These are phyloP conservation scores for Eupithecia exiguata DNA, from an alignment of 2,888 invertebrate genomes.

Conservation along the genomic window DNA sequence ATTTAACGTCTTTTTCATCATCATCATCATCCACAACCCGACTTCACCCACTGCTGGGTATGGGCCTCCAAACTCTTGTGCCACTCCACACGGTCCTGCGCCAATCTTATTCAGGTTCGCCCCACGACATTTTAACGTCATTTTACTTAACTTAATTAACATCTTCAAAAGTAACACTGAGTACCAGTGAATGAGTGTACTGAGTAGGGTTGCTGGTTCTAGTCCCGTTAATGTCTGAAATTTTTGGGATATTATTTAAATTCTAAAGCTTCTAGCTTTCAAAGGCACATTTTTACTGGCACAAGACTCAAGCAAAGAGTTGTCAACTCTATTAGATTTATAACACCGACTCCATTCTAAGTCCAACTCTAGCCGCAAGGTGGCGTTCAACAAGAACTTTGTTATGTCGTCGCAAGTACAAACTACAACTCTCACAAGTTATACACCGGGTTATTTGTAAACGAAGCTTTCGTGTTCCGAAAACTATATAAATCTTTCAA, in stretches of 20 bases:
- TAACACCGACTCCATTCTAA: neutral
- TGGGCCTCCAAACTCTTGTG: too few species aligned
- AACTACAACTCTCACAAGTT: constrained; percentile 5
- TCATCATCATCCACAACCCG: too few species aligned
- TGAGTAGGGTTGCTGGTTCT: too few species aligned
- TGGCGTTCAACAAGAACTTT: constrained; percentile 14
- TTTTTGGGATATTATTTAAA: neutral
- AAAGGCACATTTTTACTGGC: neutral
- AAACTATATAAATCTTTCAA: neutral
- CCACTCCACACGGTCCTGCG: too few species aligned
- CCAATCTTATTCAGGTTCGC: too few species aligned
- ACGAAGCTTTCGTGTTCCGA: neutral
- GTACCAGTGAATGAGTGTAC: too few species aligned
- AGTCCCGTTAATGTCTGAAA: too few species aligned
- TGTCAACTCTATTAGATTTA: neutral
- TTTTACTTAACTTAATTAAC: too few species aligned
- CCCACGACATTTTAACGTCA: too few species aligned
- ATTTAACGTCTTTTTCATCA: too few species aligned
- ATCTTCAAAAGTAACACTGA: too few species aligned
- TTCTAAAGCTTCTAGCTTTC: neutral
- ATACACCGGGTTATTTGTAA: constrained; percentile 1
- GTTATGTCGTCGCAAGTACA: constrained; percentile 5
- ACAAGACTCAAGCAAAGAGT: neutral
- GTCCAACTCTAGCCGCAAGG: constrained; percentile 2
- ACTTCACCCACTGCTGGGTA: too few species aligned